Conservation (phyloP, 2,888 invertebrate genomes). For the Anorthoa munda region DNA sequence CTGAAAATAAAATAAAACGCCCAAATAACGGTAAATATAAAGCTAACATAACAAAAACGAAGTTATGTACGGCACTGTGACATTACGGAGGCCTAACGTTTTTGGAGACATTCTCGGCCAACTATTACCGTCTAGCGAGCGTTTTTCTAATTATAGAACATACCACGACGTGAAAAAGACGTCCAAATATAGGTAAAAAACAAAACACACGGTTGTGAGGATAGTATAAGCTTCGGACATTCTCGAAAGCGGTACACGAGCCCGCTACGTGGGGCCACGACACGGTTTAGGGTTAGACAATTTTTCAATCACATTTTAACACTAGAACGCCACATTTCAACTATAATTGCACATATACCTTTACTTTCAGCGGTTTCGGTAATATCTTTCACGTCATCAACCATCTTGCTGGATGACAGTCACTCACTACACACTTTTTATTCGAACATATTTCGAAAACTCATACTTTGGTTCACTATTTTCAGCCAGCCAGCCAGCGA, state of each 20-base stretch:
- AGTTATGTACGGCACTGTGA: conserved; percentile 70
- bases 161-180: conserved; percentile 88
- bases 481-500: conserved; percentile 90
- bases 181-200: conserved; percentile 88
- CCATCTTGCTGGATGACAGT: conserved; percentile 91
- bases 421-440: conserved; percentile 90
- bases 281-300: conserved; percentile 90
- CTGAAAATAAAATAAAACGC: conserved; percentile 57
- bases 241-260: conserved; percentile 87
- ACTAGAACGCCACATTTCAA: conserved; percentile 87
- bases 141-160: conserved; percentile 89
- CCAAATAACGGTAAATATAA: conserved; percentile 63
- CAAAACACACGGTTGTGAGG: conserved; percentile 85
- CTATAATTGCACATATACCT: conserved; percentile 89
- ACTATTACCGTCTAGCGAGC: conserved; percentile 83
- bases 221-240: conserved; percentile 85
- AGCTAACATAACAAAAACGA: conserved; percentile 67
- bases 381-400: conserved; percentile 90
- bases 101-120: conserved; percentile 80
- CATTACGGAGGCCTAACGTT: conserved; percentile 74
- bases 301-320: conserved; percentile 87
- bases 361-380: conserved; percentile 90
- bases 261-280: conserved; percentile 90
- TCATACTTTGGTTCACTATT: conserved; percentile 90
- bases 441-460: conserved; percentile 91